Evolutionary conservation across 37 sponge, comb jelly and placozoan species (phyloP).

Genomic region (Aphrocallistes beatrix): DNA sequence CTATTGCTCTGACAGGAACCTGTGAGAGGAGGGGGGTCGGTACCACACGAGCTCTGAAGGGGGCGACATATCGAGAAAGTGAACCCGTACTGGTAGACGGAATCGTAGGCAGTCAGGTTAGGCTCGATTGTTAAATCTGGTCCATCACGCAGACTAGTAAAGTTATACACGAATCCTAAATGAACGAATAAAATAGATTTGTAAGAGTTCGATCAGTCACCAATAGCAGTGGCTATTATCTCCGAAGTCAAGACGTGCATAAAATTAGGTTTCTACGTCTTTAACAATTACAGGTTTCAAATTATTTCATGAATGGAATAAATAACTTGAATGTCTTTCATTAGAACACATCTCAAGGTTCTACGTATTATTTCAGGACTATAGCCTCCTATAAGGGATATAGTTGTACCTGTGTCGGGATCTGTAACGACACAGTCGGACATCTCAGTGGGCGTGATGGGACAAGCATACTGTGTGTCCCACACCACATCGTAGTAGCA

Average conservation of each 20-base stretch:
- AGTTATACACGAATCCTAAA: slow-evolving; percentile 15
- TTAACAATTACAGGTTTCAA: background rate
- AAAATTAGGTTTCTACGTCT: background rate
- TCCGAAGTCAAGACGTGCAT: no score
- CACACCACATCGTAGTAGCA: background rate
- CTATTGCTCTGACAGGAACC: background rate
- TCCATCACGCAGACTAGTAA: background rate
- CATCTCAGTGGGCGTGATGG: background rate
- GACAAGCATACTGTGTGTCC: background rate
- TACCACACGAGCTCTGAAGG: background rate
- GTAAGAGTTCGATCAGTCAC: no score
- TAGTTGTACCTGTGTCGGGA: background rate
- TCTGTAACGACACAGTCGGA: background rate
- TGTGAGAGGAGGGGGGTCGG: background rate
- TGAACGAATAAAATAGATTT: background rate
- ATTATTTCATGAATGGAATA: background rate
- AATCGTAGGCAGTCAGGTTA: background rate
- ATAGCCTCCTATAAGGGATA: background rate
- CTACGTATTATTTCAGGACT: background rate
- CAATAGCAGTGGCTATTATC: no score
- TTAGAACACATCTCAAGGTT: background rate
- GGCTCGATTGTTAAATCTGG: background rate
- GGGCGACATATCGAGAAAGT: slow-evolving; percentile 1
- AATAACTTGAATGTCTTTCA: background rate
- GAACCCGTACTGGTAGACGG: background rate